phyloP scores from a whole-genome alignment of 2,888 invertebrate species.

The Geotrupes spiniger region DNA sequence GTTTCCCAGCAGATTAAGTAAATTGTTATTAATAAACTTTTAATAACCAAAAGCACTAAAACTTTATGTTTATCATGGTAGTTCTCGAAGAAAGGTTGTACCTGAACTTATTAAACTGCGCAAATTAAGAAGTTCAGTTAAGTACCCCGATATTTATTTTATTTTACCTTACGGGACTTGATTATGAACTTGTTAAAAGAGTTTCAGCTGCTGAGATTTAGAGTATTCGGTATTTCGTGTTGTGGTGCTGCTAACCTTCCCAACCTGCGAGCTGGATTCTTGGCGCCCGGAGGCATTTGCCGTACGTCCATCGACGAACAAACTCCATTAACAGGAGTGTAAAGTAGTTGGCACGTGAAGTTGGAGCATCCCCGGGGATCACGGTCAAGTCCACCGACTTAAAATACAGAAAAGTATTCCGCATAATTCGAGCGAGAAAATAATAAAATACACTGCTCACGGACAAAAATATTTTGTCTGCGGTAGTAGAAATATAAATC shows the following conservation, averaged over 20 bases:
- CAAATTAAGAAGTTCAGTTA: no score
- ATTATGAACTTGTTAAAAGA: background rate
- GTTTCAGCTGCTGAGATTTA: constrained; percentile 12
- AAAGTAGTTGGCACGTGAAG: constrained; percentile 5
- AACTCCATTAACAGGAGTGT: constrained; percentile 40
- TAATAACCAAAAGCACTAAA: no score
- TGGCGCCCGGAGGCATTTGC: constrained; percentile 33
- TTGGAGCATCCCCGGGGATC: background rate
- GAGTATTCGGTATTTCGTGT: constrained; percentile 23
- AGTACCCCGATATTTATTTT: no score
- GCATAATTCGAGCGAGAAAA: background rate
- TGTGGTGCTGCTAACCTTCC: constrained; percentile 25
- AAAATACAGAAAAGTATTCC: constrained; percentile 4
- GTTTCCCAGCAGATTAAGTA: no score
- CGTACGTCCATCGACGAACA: constrained; percentile 37
- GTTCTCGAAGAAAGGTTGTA: no score
- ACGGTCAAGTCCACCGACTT: constrained; percentile 3
- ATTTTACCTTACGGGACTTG: no score
- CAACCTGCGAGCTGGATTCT: constrained; percentile 34
- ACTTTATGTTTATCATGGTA: no score
- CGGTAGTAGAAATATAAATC: no score
- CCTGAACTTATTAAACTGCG: no score
- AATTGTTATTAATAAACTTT: no score
- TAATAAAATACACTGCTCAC: background rate
- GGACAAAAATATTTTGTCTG: no score